phyloP scores from a whole-genome alignment of 2,113 vertebrate species.

The Nesoenas mayeri region DNA sequence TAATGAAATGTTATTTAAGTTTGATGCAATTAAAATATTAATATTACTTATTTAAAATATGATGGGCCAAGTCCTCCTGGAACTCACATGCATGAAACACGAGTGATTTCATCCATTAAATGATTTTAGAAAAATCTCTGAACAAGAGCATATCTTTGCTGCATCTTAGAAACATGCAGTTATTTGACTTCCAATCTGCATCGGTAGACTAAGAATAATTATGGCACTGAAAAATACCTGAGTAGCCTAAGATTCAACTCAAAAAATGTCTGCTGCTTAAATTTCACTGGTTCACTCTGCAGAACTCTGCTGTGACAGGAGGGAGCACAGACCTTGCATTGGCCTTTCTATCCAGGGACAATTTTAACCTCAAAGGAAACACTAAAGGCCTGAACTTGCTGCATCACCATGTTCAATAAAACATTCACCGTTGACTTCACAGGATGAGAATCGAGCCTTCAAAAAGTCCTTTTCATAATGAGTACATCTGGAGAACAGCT shows the following conservation, averaged over 20 bases:
- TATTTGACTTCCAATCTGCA: not conserved
- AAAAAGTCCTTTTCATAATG: not conserved
- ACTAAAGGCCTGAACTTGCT: constrained; percentile 34
- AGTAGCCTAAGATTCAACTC: not conserved
- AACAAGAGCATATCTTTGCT: not conserved
- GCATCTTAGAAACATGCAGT: not conserved
- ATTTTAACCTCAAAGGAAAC: constrained; percentile 47
- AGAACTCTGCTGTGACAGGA: not conserved
- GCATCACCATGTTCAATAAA: constrained; percentile 30
- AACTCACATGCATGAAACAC: not conserved
- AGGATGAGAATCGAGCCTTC: not conserved
- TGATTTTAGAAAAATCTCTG: not conserved
- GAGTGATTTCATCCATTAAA: not conserved
- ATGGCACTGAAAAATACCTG: not conserved
- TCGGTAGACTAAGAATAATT: not conserved
- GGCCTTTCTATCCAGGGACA: constrained; percentile 8
- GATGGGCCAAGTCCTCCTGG: not conserved
- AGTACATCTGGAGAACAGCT: not conserved
- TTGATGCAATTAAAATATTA: constrained; percentile 36
- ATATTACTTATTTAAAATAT: not conserved
- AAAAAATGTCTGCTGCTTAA: not conserved
- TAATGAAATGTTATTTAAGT: constrained; percentile 11
- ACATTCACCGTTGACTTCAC: not conserved
- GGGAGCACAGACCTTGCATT: not conserved
- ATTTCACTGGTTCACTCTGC: not conserved